These are phyloP conservation scores for Neelides sp. DNA, from an alignment of 1,140 invertebrate species.

Conservation along the genomic window DNA sequence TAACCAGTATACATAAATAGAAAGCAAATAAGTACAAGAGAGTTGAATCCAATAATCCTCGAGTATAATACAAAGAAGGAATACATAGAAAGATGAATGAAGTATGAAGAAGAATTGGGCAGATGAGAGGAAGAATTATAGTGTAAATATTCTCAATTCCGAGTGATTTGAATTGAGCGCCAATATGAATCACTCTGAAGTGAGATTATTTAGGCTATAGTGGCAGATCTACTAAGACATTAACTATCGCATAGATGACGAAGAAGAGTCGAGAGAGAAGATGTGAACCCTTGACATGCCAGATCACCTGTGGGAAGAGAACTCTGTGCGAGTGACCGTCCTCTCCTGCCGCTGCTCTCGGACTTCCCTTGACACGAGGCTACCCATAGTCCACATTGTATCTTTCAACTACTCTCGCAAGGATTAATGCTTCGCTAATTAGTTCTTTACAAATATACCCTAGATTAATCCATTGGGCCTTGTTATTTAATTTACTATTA, in stretches of 20 bases:
- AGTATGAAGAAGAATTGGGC: not conserved
- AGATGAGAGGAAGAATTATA: slow-evolving; percentile 1
- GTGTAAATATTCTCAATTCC: not conserved
- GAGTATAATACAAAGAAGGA: no score
- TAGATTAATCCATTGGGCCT: not conserved
- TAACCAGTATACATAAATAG: no score
- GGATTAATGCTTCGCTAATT: slow-evolving; percentile 3
- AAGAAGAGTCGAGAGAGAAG: not conserved
- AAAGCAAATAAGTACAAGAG: no score
- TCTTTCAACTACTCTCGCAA: not conserved
- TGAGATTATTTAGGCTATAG: not conserved
- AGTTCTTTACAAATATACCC: not conserved
- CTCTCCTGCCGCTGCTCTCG: slow-evolving; percentile 51
- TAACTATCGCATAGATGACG: not conserved
- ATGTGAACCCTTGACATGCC: not conserved
- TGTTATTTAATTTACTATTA: slow-evolving; percentile 3
- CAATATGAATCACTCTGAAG: not conserved
- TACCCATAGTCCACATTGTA: slow-evolving; percentile 31
- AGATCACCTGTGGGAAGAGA: slow-evolving; percentile 37
- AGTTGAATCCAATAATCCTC: no score
- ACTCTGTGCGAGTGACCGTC: slow-evolving; percentile 53
- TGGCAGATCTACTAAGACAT: not conserved
- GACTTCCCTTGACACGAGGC: slow-evolving; percentile 53
- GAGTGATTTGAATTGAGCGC: no score
- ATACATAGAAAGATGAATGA: no score